Conservation (phyloP, 2,113 vertebrate species). For the Callospermophilus lateralis region DNA sequence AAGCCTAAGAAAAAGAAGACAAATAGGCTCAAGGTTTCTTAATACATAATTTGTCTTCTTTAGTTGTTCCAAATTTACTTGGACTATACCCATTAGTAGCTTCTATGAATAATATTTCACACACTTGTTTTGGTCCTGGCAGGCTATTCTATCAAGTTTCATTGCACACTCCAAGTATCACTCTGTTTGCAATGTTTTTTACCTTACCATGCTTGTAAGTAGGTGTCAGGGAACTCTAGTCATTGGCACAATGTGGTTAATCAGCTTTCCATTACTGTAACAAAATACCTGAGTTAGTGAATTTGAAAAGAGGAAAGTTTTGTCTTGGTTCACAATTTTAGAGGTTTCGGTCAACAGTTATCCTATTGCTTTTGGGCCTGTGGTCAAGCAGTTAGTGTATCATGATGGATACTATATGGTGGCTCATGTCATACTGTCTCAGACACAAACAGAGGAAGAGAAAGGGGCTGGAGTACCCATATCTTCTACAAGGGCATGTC, state of each 20-base stretch:
- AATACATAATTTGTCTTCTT: neutral
- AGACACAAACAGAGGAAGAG: neutral
- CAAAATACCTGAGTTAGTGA: neutral
- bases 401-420: neutral
- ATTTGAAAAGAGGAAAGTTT: neutral
- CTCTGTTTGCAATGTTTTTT: neutral
- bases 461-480: neutral
- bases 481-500: neutral
- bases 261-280: neutral
- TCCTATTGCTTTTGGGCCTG: neutral
- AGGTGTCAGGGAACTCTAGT: neutral
- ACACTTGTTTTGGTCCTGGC: neutral
- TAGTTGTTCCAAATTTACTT: neutral
- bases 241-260: conserved; percentile 6
- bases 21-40: neutral
- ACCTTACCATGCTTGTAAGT: neutral
- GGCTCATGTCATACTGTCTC: neutral
- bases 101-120: neutral
- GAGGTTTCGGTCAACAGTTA: neutral
- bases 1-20: neutral
- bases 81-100: neutral
- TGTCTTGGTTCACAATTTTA: neutral
- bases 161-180: neutral
- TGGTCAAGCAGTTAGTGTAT: too few relatives aligned
- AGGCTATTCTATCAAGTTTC: neutral